Evolutionary conservation across 2,888 invertebrate species (phyloP).

Genomic region (Stegophylla sp.): DNA sequence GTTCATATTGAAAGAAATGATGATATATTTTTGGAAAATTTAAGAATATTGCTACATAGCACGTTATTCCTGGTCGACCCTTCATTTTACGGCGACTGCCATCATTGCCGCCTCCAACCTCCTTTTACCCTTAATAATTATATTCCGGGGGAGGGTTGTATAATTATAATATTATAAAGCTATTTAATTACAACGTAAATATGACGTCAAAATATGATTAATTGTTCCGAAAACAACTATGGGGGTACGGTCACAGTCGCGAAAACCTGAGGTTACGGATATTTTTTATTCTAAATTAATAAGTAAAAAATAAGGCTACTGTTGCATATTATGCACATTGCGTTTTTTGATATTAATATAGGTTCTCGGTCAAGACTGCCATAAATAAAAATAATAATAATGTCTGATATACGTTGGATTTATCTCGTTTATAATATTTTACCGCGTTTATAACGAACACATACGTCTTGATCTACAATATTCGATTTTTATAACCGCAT

Average conservation of each 20-base stretch:
- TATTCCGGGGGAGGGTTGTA: neutral
- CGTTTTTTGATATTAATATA: too few relatives aligned
- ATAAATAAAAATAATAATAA: too few relatives aligned
- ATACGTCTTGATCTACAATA: neutral
- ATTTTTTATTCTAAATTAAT: too few relatives aligned
- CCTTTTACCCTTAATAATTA: constrained; percentile 4
- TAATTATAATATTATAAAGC: neutral
- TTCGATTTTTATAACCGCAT: neutral
- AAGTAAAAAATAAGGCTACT: too few relatives aligned
- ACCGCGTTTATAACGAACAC: neutral
- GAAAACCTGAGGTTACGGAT: too few relatives aligned
- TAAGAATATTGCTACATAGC: too few relatives aligned
- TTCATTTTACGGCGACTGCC: neutral
- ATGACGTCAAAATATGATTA: constrained; percentile 33
- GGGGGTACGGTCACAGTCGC: neutral
- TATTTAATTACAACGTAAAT: constrained; percentile 19
- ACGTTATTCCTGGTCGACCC: too few relatives aligned
- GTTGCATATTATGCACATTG: too few relatives aligned
- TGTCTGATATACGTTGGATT: neutral
- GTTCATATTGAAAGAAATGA: too few relatives aligned
- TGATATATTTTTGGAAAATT: too few relatives aligned
- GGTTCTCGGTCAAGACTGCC: too few relatives aligned
- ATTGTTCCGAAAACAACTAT: constrained; percentile 26
- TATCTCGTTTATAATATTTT: neutral
- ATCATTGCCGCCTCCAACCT: neutral